phyloP scores from a whole-genome alignment of 2,797 vertebrate genomes.

The Geotrypetes seraphini region DNA sequence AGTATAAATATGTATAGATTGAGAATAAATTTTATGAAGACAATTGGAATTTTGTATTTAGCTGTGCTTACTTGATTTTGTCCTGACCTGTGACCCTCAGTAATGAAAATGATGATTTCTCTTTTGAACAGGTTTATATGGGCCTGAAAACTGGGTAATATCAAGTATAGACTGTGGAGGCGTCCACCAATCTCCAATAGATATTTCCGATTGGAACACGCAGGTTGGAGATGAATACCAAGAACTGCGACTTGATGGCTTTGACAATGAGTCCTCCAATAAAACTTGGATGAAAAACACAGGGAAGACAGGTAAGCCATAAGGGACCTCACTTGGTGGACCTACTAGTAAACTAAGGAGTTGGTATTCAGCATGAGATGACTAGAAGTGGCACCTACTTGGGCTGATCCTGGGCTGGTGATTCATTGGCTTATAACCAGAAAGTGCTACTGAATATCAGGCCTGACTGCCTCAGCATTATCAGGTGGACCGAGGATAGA shows the following conservation, averaged over 20 bases:
- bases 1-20: too few relatives aligned
- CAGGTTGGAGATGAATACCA: constrained; percentile 76
- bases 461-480: too few relatives aligned
- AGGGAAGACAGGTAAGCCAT: constrained; percentile 79
- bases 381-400: too few relatives aligned
- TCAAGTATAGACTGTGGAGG: constrained; percentile 77
- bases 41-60: constrained; percentile 17
- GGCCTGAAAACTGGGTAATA: constrained; percentile 81
- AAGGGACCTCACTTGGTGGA: too few relatives aligned
- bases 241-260: constrained; percentile 80
- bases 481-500: too few relatives aligned
- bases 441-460: too few relatives aligned
- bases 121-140: constrained; percentile 66
- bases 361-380: too few relatives aligned
- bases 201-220: constrained; percentile 76
- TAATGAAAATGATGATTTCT: constrained; percentile 3
- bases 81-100: not conserved
- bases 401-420: too few relatives aligned
- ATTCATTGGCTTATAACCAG: too few relatives aligned
- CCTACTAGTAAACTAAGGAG: too few relatives aligned
- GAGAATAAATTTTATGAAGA: not conserved
- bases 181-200: constrained; percentile 83
- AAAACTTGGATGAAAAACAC: constrained; percentile 98
- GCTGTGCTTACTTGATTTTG: not conserved
- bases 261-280: constrained; percentile 83